phyloP scores from a whole-genome alignment of 2,797 vertebrate species.

The Leucoraja ocellata region DNA sequence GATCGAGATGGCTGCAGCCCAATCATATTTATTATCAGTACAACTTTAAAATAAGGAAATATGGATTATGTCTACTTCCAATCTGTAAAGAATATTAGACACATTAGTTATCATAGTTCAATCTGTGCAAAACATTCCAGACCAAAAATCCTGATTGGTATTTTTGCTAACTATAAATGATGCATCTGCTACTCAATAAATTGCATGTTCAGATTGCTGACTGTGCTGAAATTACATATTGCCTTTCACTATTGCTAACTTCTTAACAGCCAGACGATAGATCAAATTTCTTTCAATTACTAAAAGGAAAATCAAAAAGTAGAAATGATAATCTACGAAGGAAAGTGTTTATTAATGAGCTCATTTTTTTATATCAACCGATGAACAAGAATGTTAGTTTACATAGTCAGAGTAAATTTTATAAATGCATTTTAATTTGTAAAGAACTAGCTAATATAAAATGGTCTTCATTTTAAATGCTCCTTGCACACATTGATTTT shows the following conservation, averaged over 20 bases:
- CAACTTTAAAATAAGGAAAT: too few relatives aligned
- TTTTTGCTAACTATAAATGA: conserved; percentile 55
- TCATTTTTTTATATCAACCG: not conserved
- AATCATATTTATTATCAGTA: too few relatives aligned
- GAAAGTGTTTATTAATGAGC: not conserved
- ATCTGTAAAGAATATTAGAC: not conserved
- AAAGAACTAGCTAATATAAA: not conserved
- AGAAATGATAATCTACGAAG: not conserved
- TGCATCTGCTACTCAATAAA: conserved; percentile 57
- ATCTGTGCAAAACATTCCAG: not conserved
- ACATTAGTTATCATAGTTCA: not conserved
- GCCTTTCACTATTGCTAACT: conserved; percentile 41
- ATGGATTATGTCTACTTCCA: not conserved
- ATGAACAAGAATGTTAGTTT: not conserved
- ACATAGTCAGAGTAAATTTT: not conserved
- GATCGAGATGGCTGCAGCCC: too few relatives aligned
- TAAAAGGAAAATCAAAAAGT: not conserved
- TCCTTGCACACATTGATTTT: not conserved
- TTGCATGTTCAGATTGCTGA: conserved; percentile 48
- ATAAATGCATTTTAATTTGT: not conserved
- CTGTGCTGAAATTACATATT: conserved; percentile 46
- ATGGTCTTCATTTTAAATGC: not conserved
- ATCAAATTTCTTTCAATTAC: not conserved
- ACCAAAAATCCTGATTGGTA: not conserved
- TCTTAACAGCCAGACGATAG: not conserved